Base-by-base conservation (phyloP, 2,113 vertebrate genomes). In the Collichthys lucidus region DNA sequence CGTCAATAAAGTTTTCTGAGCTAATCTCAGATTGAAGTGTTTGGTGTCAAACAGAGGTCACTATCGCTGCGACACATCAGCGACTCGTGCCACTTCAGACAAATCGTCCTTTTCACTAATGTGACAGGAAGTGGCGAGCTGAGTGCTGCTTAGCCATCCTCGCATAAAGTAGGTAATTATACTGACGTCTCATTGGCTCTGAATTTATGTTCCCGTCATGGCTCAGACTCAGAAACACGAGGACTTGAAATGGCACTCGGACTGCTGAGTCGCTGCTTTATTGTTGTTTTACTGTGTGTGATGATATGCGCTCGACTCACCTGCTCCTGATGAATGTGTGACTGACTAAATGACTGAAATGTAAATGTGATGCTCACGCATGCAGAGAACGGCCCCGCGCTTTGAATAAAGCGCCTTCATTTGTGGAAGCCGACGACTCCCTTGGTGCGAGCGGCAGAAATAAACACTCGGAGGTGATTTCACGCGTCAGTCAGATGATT, bases 331-430 rank as follows among this genome's bases (percentile, higher is more conserved):
- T 67, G 69, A 53, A 40, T 22, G 11, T 42, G 26, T 57, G 61
- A 75, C 71, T 71, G 35, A 0, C 57, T 64, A 64, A 84, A 80
- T n/a, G 76, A 77, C 74, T 1, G 0, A 79, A 69, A 85, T 89
- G 85, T 22, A 77, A 85, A 89, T 82, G 88, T 85, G 88, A 87
- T 84, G 17, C 56, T 80, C 64, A 42, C n/a, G 22, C 85, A 83
- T 20, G 80, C 83, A 63, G 66, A 66, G 84, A 69, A 74, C 77
- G 74, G 69, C 46, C 46, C 52, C n/a, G 0, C 8, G 29, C 55
- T 84, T 85, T 79, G 84, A 70, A 84, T 89, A 73, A 82, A 79
- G 22, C 4, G 31, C 26, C 59, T 56, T 86, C 66, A 31, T 86
- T 67, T 82, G 26, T 49, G 66, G 40, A 64, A 17, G 70, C 1